A percentile compares a stretch with the other conserved stretches of the same genome.
Conservation (phyloP, 2,888 invertebrate genomes). For the Alviniconcha strummeri region DNA sequence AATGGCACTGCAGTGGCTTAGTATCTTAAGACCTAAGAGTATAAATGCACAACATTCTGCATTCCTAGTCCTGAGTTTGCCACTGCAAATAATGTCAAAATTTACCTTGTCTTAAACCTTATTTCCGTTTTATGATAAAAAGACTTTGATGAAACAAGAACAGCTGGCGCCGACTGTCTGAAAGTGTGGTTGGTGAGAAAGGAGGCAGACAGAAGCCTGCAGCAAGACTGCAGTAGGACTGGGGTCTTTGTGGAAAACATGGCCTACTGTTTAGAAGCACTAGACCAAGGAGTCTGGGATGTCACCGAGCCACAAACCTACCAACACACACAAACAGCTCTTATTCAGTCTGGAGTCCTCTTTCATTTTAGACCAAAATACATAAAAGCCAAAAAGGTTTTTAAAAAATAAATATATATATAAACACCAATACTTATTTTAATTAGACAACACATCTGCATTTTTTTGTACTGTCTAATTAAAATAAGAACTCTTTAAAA, state of each 20-base stretch:
- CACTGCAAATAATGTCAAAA: too few relatives aligned
- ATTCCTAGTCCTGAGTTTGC: too few relatives aligned
- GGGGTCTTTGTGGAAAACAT: slow-evolving; percentile 17
- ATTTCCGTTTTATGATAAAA: slow-evolving; percentile 19
- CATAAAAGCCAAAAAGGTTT: too few relatives aligned
- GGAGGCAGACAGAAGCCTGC: slow-evolving; percentile 21
- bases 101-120: slow-evolving; percentile 31
- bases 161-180: not conserved
- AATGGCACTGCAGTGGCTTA: too few relatives aligned
- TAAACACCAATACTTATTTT: too few relatives aligned
- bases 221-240: slow-evolving; percentile 11
- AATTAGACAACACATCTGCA: too few relatives aligned
- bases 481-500: too few relatives aligned
- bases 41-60: too few relatives aligned
- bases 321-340: slow-evolving; percentile 25
- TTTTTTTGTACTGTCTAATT: too few relatives aligned
- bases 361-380: too few relatives aligned
- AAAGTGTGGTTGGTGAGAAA: not conserved
- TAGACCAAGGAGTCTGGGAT: slow-evolving; percentile 6
- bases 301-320: slow-evolving; percentile 18
- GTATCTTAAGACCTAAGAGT: too few relatives aligned
- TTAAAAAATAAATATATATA: too few relatives aligned
- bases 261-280: slow-evolving; percentile 9
- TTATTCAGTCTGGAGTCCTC: not conserved
- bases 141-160: slow-evolving; percentile 6